These are phyloP conservation scores for Acanthococcus lagerstroemiae DNA, from an alignment of 2,888 invertebrate species.

Conservation along the genomic window DNA sequence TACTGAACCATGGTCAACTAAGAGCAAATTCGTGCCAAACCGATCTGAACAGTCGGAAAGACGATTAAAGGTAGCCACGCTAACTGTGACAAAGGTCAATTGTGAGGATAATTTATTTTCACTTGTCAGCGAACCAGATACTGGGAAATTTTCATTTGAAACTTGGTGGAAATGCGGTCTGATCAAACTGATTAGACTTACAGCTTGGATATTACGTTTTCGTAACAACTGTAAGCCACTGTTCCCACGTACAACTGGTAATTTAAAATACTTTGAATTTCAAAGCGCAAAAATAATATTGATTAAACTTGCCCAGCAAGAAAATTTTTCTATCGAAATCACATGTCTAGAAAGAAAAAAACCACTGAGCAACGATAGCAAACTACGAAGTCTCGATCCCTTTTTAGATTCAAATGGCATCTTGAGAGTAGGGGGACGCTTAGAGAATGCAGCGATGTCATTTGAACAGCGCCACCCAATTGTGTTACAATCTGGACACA, in stretches of 20 bases:
- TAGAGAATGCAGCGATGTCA: conserved; percentile 25
- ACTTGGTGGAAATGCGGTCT: too few relatives aligned
- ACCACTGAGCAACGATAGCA: background rate
- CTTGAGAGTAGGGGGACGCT: conserved; percentile 35
- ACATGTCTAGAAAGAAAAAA: background rate
- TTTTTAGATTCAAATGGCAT: conserved; percentile 33
- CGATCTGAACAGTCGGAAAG: too few relatives aligned
- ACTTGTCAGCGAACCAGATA: background rate
- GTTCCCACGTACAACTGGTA: background rate
- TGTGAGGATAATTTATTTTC: background rate
- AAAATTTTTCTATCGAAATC: background rate
- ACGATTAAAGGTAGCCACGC: too few relatives aligned
- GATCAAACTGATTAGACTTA: too few relatives aligned
- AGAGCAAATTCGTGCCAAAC: too few relatives aligned
- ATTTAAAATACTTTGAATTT: background rate
- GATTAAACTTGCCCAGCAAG: background rate
- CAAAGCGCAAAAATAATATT: background rate
- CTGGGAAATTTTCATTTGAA: background rate
- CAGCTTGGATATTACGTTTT: background rate
- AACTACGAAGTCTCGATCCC: conserved; percentile 22
- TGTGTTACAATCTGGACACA: conserved; percentile 25
- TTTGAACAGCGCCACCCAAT: conserved; percentile 32
- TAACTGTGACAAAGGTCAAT: too few relatives aligned
- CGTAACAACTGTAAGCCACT: background rate
- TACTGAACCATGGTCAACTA: background rate